phyloP scores from a whole-genome alignment of 2,888 invertebrate genomes.

The Temnothorax unifasciatus region DNA sequence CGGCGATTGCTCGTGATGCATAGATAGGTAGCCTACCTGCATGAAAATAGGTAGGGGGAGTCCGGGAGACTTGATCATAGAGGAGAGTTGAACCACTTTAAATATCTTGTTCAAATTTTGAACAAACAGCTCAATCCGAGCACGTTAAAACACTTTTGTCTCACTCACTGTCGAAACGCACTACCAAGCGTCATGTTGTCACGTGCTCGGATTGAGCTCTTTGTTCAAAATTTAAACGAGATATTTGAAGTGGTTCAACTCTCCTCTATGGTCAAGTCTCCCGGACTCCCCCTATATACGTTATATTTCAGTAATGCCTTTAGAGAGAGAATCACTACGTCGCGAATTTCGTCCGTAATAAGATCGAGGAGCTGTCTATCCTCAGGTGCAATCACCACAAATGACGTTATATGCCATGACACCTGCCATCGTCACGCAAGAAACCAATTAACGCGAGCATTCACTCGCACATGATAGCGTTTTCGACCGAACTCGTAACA shows the following conservation, averaged over 20 bases:
- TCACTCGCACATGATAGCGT: neutral
- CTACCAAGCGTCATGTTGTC: too few relatives aligned
- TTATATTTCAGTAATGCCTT: neutral
- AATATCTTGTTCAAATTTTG: too few relatives aligned
- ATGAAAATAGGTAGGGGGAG: neutral
- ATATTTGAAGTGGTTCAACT: too few relatives aligned
- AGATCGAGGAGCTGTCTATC: neutral
- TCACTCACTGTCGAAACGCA: too few relatives aligned
- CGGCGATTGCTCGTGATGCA: neutral
- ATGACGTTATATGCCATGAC: neutral
- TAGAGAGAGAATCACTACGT: neutral
- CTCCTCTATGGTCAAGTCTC: too few relatives aligned
- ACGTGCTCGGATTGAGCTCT: too few relatives aligned
- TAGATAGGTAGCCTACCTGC: neutral
- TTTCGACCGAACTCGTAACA: constrained; percentile 15
- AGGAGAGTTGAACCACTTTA: too few relatives aligned
- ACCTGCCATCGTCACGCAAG: constrained; percentile 46
- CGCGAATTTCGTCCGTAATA: constrained; percentile 7
- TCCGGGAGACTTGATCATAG: too few relatives aligned
- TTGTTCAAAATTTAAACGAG: too few relatives aligned
- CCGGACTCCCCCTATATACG: too few relatives aligned
- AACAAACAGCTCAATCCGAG: too few relatives aligned
- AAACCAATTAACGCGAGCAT: constrained; percentile 51
- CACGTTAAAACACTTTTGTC: too few relatives aligned
- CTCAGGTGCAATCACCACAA: constrained; percentile 14